These are phyloP conservation scores for Holacanthus passer DNA, from an alignment of 2,113 vertebrate species.

Conservation along the genomic window DNA sequence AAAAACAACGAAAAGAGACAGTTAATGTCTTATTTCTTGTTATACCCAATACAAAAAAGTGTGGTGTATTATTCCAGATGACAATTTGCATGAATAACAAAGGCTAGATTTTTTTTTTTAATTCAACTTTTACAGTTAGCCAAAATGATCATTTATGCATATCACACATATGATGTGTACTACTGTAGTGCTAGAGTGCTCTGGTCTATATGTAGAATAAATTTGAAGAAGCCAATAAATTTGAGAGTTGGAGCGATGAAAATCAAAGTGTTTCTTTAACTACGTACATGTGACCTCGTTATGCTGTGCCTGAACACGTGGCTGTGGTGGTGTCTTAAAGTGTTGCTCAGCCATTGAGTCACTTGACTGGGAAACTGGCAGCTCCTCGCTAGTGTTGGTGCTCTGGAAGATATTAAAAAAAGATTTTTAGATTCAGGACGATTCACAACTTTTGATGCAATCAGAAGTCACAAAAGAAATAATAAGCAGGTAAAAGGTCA, in stretches of 20 bases:
- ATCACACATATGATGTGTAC: too few species aligned
- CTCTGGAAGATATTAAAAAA: slow-evolving; percentile 50
- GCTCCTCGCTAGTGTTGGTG: not conserved
- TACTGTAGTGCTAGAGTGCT: too few species aligned
- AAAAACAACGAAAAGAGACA: not conserved
- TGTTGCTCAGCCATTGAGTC: slow-evolving; percentile 17
- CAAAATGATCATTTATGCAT: too few species aligned
- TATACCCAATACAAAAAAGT: not conserved
- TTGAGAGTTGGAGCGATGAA: not conserved
- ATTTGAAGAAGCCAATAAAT: not conserved
- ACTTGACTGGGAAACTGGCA: not conserved
- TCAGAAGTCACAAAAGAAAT: slow-evolving; percentile 6
- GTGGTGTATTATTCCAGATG: too few species aligned
- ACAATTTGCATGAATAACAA: too few species aligned
- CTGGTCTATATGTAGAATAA: too few species aligned
- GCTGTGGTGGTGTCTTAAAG: slow-evolving; percentile 23
- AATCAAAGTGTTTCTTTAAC: not conserved
- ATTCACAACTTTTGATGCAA: not conserved
- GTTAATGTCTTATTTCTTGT: not conserved
- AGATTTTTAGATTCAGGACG: not conserved
- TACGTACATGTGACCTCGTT: slow-evolving; percentile 54
- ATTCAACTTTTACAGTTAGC: too few species aligned
- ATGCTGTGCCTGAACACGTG: slow-evolving; percentile 13
- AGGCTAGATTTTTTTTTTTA: too few species aligned
- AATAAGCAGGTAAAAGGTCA: not conserved